These are phyloP conservation scores for Indicator maculatus DNA, from an alignment of 2,113 vertebrate genomes.

Conservation along the genomic window DNA sequence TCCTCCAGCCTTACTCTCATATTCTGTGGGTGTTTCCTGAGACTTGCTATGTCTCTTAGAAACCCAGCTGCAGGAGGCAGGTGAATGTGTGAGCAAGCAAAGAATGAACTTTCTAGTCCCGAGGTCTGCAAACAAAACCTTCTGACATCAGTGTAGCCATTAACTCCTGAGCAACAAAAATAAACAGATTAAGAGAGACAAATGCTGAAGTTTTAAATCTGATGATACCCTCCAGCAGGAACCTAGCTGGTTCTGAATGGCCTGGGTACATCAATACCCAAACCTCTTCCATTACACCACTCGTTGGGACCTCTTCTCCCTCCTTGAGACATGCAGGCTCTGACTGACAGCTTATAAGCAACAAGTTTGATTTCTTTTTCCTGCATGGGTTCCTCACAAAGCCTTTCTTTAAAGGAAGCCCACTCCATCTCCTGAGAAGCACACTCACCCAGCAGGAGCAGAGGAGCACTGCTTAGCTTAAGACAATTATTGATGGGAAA, in stretches of 20 bases:
- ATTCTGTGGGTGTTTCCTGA: not conserved
- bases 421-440: not conserved
- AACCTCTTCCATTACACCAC: not conserved
- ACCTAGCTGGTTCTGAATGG: not conserved
- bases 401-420: not conserved
- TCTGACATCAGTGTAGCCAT: not conserved
- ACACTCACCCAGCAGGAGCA: not conserved
- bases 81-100: not conserved
- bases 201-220: not conserved
- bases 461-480: not conserved
- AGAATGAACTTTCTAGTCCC: not conserved
- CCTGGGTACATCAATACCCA: not conserved
- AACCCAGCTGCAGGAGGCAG: not conserved
- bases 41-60: not conserved
- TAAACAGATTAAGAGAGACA: not conserved
- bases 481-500: not conserved
- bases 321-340: not conserved
- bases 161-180: not conserved
- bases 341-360: not conserved
- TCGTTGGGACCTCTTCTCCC: not conserved
- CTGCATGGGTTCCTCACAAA: not conserved
- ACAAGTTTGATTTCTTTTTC: not conserved
- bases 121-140: not conserved
- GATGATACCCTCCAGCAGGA: not conserved
- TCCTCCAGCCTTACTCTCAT: not conserved